Percentiles rank a stretch among this genome's conserved stretches.
Evolutionary conservation across 2,113 vertebrate genomes (phyloP).

Genomic region (Lophura nycthemera): DNA sequence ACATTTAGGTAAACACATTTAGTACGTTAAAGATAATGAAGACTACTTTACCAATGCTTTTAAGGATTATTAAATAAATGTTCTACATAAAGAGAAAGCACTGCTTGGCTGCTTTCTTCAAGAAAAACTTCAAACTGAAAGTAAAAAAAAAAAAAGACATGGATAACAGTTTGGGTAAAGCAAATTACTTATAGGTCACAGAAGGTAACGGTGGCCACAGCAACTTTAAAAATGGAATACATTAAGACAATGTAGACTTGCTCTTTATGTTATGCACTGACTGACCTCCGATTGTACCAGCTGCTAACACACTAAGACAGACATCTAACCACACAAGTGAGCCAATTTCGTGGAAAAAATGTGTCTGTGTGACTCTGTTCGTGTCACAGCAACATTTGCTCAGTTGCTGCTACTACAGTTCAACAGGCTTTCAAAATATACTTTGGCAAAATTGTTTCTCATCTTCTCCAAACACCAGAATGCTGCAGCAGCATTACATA

Average conservation of each 20-base stretch:
- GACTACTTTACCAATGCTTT: background rate
- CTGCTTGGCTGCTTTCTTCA: background rate
- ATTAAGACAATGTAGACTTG: background rate
- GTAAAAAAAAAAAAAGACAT: too few species aligned
- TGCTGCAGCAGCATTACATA: background rate
- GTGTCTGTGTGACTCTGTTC: rapidly evolving
- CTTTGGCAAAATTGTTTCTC: background rate
- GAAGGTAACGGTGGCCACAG: background rate
- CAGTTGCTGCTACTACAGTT: background rate
- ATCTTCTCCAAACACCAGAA: background rate
- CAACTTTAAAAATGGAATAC: background rate
- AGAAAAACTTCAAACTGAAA: background rate
- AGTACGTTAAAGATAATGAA: background rate
- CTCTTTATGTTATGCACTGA: background rate
- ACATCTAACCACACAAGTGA: background rate
- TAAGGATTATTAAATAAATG: background rate
- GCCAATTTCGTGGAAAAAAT: background rate
- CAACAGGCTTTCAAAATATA: background rate
- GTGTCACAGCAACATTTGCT: background rate
- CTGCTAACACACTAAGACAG: background rate
- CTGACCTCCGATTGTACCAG: background rate
- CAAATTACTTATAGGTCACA: background rate
- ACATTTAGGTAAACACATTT: too few species aligned
- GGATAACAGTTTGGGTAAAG: background rate
- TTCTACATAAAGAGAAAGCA: background rate